phyloP scores from a whole-genome alignment of 2,113 vertebrate species.

The Enhydra lutris region DNA sequence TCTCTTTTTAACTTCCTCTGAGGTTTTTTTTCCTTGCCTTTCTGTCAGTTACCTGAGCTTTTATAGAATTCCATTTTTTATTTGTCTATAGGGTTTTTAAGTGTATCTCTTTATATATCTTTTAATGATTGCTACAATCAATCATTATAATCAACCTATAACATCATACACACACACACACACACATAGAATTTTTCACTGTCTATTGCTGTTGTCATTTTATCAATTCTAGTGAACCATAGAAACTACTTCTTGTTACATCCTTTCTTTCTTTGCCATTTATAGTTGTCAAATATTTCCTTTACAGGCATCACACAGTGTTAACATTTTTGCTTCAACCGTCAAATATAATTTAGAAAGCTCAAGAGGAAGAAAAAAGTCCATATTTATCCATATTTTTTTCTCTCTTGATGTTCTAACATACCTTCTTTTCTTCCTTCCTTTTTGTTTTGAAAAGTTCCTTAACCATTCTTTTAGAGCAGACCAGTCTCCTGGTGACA shows the following conservation, averaged over 20 bases:
- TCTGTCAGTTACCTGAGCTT: background rate
- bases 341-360: background rate
- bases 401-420: background rate
- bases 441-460: background rate
- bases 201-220: background rate
- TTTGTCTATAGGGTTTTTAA: background rate
- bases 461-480: background rate
- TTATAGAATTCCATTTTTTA: conserved; percentile 23
- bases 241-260: background rate
- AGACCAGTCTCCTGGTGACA: background rate
- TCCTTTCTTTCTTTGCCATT: background rate
- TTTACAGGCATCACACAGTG: background rate
- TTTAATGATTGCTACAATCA: background rate
- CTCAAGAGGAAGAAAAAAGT: background rate
- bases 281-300: background rate
- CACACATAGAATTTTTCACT: background rate
- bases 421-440: background rate
- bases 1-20: background rate
- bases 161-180: background rate
- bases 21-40: background rate
- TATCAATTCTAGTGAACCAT: background rate
- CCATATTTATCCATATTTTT: conserved; percentile 6
- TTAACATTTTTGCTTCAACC: background rate
- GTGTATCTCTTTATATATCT: background rate
- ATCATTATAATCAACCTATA: no score